These are phyloP conservation scores for Phengaris arion DNA, from an alignment of 2,888 invertebrate genomes.

Conservation along the genomic window DNA sequence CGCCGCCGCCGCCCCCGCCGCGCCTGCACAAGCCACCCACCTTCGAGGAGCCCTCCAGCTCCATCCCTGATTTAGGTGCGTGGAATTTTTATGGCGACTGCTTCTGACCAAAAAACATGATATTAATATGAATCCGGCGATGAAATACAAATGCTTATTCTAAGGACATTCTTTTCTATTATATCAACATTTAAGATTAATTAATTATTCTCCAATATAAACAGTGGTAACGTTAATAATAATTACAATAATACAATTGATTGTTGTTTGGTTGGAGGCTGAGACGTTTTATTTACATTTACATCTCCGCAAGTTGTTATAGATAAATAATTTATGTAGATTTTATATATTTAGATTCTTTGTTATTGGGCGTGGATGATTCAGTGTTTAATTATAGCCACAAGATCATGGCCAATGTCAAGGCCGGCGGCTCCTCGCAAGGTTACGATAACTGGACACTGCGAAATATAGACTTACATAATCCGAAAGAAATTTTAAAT, in stretches of 20 bases:
- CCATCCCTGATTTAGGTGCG: constrained; percentile 93
- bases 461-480: background rate
- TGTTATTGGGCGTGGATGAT: constrained; percentile 3
- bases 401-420: constrained; percentile 26
- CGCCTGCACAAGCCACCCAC: constrained; percentile 76
- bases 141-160: background rate
- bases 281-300: background rate
- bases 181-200: too few relatives aligned
- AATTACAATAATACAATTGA: background rate
- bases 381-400: constrained; percentile 5
- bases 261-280: background rate
- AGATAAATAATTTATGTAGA: background rate
- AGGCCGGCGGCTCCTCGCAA: constrained; percentile 17
- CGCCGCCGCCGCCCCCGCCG: constrained; percentile 74
- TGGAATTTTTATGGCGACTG: constrained; percentile 38
- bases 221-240: background rate
- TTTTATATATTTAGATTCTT: background rate
- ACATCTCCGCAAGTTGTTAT: background rate
- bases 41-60: constrained; percentile 91
- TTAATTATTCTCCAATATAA: background rate
- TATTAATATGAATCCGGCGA: background rate
- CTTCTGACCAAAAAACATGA: background rate
- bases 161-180: background rate
- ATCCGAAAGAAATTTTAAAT: background rate
- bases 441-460: background rate